Evolutionary conservation across 1,140 invertebrate genomes (phyloP).

Genomic region (Augochlora pura): DNA sequence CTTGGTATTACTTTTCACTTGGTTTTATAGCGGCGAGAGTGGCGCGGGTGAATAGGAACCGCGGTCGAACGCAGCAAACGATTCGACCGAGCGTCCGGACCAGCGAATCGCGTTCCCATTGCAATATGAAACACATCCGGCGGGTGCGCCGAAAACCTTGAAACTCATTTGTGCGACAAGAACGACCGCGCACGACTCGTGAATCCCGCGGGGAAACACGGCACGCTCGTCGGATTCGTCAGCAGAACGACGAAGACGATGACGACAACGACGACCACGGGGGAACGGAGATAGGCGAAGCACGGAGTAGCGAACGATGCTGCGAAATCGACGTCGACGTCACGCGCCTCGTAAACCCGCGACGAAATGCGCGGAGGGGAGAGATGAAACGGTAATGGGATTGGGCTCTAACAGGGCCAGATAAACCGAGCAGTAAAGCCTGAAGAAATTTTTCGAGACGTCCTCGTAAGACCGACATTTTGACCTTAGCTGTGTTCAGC

Average conservation of each 20-base stretch:
- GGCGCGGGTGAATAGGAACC: too few species aligned
- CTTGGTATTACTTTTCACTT: too few species aligned
- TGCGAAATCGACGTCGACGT: background rate
- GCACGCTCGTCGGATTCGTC: background rate
- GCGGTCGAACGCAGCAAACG: too few species aligned
- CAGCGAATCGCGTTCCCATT: too few species aligned
- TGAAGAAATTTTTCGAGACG: background rate
- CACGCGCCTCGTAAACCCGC: slow-evolving; percentile 3
- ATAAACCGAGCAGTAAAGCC: background rate
- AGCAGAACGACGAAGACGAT: too few species aligned
- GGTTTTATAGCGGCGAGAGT: too few species aligned
- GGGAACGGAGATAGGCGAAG: too few species aligned
- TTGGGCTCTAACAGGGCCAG: background rate
- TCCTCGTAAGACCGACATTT: too few species aligned
- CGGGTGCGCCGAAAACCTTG: background rate
- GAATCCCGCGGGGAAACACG: background rate
- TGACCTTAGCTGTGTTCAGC: too few species aligned
- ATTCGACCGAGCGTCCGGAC: too few species aligned
- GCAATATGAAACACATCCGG: too few species aligned
- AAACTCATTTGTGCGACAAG: background rate
- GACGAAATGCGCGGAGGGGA: background rate
- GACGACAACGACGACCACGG: background rate
- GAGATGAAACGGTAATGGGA: background rate
- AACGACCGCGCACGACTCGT: background rate
- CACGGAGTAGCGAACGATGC: too few species aligned